phyloP scores from a whole-genome alignment of 2,888 invertebrate genomes.

The Drosophila longiperda region DNA sequence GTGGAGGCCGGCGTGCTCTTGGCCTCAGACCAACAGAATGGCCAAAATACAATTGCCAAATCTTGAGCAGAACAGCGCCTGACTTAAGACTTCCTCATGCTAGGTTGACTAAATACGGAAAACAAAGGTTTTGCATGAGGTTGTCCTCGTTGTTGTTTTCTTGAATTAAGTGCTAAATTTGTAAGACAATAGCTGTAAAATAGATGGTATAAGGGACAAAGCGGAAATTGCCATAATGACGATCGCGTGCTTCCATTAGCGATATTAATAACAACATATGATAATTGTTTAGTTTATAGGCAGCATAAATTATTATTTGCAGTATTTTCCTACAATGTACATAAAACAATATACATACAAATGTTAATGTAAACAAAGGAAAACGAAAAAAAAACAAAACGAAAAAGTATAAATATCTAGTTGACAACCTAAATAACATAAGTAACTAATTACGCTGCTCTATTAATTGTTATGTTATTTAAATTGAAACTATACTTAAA shows the following conservation, averaged over 20 bases:
- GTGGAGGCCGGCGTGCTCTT: constrained; percentile 60
- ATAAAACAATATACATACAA: constrained; percentile 51
- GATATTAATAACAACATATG: constrained; percentile 71
- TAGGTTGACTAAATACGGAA: neutral
- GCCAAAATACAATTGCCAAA: constrained; percentile 24
- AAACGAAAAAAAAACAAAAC: constrained; percentile 7
- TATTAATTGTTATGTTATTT: constrained; percentile 70
- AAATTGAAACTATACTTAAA: constrained; percentile 32
- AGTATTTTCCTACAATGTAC: constrained; percentile 75
- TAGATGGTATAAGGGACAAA: constrained; percentile 46
- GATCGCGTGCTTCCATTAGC: constrained; percentile 80
- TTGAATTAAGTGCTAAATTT: constrained; percentile 33
- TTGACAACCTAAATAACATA: constrained; percentile 53
- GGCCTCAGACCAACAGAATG: constrained; percentile 19
- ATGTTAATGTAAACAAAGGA: constrained; percentile 11
- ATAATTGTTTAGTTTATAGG: constrained; percentile 52
- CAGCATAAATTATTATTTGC: constrained; percentile 73
- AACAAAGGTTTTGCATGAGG: constrained; percentile 20
- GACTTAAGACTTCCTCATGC: constrained; percentile 41
- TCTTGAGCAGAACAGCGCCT: constrained; percentile 11
- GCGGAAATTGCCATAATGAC: constrained; percentile 66
- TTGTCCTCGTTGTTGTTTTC: constrained; percentile 50
- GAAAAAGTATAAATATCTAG: constrained; percentile 13
- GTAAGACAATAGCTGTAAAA: constrained; percentile 40
- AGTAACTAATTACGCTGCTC: constrained; percentile 48